phyloP scores from a whole-genome alignment of 2,113 vertebrate species.

The Melanerpes aurifrons region DNA sequence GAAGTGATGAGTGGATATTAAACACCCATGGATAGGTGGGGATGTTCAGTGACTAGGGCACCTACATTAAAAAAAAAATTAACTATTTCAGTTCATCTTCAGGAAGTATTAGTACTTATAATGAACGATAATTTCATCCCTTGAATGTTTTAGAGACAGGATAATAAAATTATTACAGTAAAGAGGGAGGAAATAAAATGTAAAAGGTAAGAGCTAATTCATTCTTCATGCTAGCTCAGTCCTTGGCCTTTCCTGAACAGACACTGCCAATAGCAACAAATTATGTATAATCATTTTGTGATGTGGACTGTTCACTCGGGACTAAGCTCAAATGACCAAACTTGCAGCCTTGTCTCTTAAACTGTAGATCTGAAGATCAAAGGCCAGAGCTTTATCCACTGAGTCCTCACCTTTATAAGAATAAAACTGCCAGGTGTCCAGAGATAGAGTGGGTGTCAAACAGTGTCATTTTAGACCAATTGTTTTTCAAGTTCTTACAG shows the following conservation, averaged over 20 bases:
- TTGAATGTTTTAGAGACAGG: constrained; percentile 54
- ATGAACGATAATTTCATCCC: constrained; percentile 53
- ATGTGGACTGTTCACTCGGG: constrained; percentile 23
- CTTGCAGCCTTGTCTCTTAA: constrained; percentile 46
- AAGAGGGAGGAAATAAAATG: constrained; percentile 69
- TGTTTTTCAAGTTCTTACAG: constrained; percentile 60
- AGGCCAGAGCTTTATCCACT: constrained; percentile 40
- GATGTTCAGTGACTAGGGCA: constrained; percentile 9
- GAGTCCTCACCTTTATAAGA: constrained; percentile 47
- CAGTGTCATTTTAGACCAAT: constrained; percentile 51
- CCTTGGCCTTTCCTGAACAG: constrained; percentile 70
- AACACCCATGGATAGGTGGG: constrained; percentile 10
- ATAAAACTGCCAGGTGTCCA: constrained; percentile 54
- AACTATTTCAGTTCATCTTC: constrained; percentile 37
- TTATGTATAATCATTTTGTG: constrained; percentile 55
- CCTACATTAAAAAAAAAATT: constrained; percentile 7
- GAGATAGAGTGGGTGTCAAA: constrained; percentile 29
- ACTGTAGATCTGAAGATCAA: constrained; percentile 15
- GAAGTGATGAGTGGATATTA: constrained; percentile 1
- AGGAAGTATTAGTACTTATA: constrained; percentile 45
- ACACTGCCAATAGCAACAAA: constrained; percentile 58
- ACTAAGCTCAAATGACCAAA: constrained; percentile 57
- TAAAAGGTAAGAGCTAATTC: constrained; percentile 67
- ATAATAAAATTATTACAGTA: constrained; percentile 69
- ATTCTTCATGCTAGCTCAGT: constrained; percentile 60